Conservation (phyloP, 2,888 invertebrate genomes). For the Coelopa pilipes region DNA sequence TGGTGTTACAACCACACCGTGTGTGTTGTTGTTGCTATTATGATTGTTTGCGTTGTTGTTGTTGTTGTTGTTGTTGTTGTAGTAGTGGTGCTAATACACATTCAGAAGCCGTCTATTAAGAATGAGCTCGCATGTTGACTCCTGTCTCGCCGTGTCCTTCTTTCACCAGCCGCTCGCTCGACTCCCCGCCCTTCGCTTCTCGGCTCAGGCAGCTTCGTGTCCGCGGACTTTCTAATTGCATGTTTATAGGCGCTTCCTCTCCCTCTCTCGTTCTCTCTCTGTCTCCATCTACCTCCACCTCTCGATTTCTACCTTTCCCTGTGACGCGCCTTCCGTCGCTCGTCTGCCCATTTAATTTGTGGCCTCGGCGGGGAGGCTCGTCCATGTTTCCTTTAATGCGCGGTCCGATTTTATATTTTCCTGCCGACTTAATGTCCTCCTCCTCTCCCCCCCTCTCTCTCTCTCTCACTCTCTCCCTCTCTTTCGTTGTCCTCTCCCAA, state of each 20-base stretch:
- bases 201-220: neutral
- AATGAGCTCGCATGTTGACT: neutral
- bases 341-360: neutral
- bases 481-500: neutral
- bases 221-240: slow-evolving; percentile 30
- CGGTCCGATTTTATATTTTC: slow-evolving; percentile 9
- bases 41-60: neutral
- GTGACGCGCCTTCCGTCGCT: neutral
- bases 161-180: too few relatives aligned
- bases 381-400: slow-evolving; percentile 8
- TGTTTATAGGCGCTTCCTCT: slow-evolving; percentile 28
- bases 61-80: slow-evolving; percentile 5
- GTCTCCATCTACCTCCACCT: neutral
- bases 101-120: neutral
- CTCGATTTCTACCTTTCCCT: neutral
- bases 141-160: too few relatives aligned
- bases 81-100: neutral
- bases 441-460: too few relatives aligned
- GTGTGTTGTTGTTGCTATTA: neutral
- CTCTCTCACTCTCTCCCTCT: neutral
- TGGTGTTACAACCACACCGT: neutral
- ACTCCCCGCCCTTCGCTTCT: neutral
- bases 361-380: slow-evolving; percentile 22
- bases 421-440: too few relatives aligned
- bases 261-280: neutral